Conservation (phyloP, 2,113 vertebrate species). For the Pangasianodon hypophthalmus region DNA sequence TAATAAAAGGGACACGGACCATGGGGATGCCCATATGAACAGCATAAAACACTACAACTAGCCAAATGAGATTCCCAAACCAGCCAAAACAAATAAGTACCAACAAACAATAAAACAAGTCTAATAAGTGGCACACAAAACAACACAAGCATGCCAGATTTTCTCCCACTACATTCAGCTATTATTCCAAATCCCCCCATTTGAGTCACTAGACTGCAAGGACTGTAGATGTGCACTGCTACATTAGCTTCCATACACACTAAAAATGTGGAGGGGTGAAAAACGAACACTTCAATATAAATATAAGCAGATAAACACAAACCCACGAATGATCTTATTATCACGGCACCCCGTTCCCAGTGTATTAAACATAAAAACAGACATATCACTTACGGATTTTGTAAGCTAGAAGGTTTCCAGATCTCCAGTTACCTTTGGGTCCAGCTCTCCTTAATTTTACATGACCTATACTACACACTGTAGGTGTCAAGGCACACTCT, state of each 20-base stretch:
- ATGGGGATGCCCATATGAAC: not conserved
- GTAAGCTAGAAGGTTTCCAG: slow-evolving; percentile 1
- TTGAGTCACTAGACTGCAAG: slow-evolving; percentile 13
- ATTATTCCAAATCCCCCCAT: slow-evolving; percentile 18
- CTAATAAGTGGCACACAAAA: slow-evolving; percentile 18
- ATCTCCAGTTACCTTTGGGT: not conserved
- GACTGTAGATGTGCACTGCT: not conserved
- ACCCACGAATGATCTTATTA: not conserved
- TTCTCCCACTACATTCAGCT: not conserved
- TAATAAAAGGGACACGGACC: not conserved
- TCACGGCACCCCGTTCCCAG: not conserved
- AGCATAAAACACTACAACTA: not conserved
- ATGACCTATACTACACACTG: not conserved
- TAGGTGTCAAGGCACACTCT: not conserved
- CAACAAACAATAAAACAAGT: not conserved
- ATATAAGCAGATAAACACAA: slow-evolving; percentile 27
- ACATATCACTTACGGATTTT: not conserved
- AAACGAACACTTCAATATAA: not conserved
- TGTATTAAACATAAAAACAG: slow-evolving; percentile 7
- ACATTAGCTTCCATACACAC: slow-evolving; percentile 24
- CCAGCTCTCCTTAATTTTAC: slow-evolving; percentile 13
- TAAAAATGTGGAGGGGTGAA: slow-evolving; percentile 1
- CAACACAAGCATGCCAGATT: not conserved
- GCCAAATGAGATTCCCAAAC: slow-evolving; percentile 17
- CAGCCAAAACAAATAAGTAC: not conserved